Evolutionary conservation across 2,797 vertebrate species (phyloP), one percentile per base, ranked within the genome.

Genomic region (Perdix hodgsoniae): DNA sequence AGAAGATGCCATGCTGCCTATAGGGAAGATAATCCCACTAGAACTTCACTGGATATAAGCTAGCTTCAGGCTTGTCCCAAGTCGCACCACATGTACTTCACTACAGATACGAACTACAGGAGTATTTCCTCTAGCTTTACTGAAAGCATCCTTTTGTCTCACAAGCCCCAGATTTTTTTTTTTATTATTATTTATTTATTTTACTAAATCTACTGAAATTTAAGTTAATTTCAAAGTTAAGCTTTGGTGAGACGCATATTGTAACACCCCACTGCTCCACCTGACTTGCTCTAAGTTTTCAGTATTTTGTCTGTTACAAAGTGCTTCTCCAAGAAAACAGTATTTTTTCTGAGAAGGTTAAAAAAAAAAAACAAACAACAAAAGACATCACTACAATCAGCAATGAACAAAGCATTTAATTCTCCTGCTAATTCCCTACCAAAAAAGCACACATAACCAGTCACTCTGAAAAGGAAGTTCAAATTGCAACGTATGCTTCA

Each of bases 1-100:
- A 0, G 14, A 1, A 2, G 3, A 42, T 2, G 2, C n/a, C 17
- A 5, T 13, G 13, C 9, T 22, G 69, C 42, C 63, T 5, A 0
- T 0, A 1, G 1, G 2, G 45, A 66, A 63, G 45, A 7, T 9
- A 31, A 31, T 10, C 10, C 23, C 19, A 45, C 45, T 40, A 72
- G 75, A 91, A 70, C 12, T 35, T 76, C 47, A 2, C 73, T 44
- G 63, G 18, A 10, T 5, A 19, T 4, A 31, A 75, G n/a, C 10
- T 29, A 7, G 19, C n/a, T 49, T 9, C 72, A 67, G 47, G 40
- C 17, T 2, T 61, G 61, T 67, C 52, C 72, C 76, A 45, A n/a
- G 3, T 2, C 56, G 49, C 7, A 26, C 33, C 21, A 31, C 1
- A 12, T 4, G 9, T 13, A 2, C 56, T 56, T 52, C 60, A 10